phyloP scores from a whole-genome alignment of 1,140 invertebrate genomes.

The Sinonovacula constricta region DNA sequence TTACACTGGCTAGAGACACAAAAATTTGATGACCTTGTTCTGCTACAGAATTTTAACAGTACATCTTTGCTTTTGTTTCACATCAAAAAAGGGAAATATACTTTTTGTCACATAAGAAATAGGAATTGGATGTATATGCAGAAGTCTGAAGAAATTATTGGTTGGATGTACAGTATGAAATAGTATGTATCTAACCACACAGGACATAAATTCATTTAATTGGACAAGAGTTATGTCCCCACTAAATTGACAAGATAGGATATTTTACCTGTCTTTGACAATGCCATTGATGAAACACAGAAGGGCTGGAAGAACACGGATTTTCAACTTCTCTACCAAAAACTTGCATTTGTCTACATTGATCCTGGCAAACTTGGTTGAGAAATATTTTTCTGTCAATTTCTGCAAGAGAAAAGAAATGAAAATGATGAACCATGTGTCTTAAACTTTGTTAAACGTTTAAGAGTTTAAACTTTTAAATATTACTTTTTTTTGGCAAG shows the following conservation, averaged over 20 bases:
- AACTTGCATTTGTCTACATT: slow-evolving; percentile 76
- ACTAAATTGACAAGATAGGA: not conserved
- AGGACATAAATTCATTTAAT: not conserved
- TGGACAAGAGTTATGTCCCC: not conserved
- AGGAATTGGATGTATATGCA: no score
- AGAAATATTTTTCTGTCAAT: slow-evolving; percentile 74
- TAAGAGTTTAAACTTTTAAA: no score
- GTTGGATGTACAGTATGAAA: not conserved
- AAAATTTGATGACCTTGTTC: no score
- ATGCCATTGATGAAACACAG: slow-evolving; percentile 75
- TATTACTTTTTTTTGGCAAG: no score
- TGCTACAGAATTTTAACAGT: no score
- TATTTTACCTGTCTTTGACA: slow-evolving; percentile 73
- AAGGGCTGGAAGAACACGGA: slow-evolving; percentile 74
- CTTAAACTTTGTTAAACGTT: no score
- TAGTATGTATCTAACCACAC: not conserved
- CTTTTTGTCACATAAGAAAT: no score
- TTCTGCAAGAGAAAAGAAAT: slow-evolving; percentile 65
- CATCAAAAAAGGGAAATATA: no score
- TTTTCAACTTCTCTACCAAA: slow-evolving; percentile 74
- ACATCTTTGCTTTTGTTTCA: no score
- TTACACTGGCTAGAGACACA: no score
- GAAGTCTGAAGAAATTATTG: not conserved
- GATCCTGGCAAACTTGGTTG: slow-evolving; percentile 75
- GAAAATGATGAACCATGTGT: no score